Conservation (phyloP, 37 sponge, comb jelly and placozoan genomes). For the Tethya wilhelma region DNA sequence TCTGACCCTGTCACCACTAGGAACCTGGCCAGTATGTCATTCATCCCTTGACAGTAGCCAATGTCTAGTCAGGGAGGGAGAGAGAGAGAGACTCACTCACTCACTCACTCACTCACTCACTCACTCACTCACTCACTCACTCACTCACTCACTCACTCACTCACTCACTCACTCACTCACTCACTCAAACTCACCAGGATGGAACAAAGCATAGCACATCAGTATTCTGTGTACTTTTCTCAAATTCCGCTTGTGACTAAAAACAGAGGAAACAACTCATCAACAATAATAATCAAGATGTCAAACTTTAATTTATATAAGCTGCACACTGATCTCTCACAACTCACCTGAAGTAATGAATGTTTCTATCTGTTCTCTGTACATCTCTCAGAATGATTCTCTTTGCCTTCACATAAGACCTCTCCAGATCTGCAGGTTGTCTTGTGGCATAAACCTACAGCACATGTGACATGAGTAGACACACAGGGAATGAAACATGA, state of each 20-base stretch:
- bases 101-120: slow-evolving; percentile 59
- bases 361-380: slow-evolving; percentile 76
- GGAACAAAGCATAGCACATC: slow-evolving; percentile 72
- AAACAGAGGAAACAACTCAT: not conserved
- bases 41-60: slow-evolving; percentile 91
- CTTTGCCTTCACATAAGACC: slow-evolving; percentile 61
- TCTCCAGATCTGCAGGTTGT: slow-evolving; percentile 65
- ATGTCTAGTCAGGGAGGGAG: slow-evolving; percentile 48
- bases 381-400: slow-evolving; percentile 87
- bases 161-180: slow-evolving; percentile 50
- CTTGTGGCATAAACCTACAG: slow-evolving; percentile 74
- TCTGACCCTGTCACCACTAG: slow-evolving; percentile 85
- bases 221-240: slow-evolving; percentile 79
- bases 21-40: slow-evolving; percentile 87
- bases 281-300: not conserved
- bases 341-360: slow-evolving; percentile 72
- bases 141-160: slow-evolving; percentile 66
- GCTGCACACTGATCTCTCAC: not conserved
- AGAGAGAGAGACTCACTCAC: slow-evolving; percentile 28
- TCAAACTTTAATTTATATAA: not conserved
- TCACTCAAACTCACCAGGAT: slow-evolving; percentile 69
- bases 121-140: slow-evolving; percentile 61
- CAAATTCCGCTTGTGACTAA: slow-evolving; percentile 59
- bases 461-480: not conserved
- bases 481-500: too few relatives aligned